A percentile compares a stretch with the other conserved stretches of the same genome.
These are phyloP conservation scores for Catharus bicknelli DNA, from an alignment of 2,113 vertebrate species.

Conservation along the genomic window DNA sequence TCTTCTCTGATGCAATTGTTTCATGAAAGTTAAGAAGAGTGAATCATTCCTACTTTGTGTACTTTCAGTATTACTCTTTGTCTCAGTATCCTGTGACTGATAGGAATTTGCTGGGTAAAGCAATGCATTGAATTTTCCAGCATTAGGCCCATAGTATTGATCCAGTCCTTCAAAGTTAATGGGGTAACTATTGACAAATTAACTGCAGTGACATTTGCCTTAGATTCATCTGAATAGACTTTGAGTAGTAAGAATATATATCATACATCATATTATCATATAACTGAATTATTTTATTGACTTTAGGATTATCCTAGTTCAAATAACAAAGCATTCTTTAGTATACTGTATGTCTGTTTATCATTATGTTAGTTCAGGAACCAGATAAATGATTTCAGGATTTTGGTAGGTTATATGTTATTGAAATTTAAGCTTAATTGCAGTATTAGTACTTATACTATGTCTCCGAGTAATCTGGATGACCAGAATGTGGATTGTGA, in stretches of 20 bases:
- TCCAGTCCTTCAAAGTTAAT: not conserved
- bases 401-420: not conserved
- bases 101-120: not conserved
- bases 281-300: not conserved
- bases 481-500: not conserved
- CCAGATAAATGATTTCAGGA: not conserved
- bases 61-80: not conserved
- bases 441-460: not conserved
- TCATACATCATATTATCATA: not conserved
- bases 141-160: not conserved
- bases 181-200: not conserved
- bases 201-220: not conserved
- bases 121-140: not conserved
- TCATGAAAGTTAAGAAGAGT: not conserved
- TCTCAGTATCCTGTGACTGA: not conserved
- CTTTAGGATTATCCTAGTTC: not conserved
- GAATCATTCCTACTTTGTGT: not conserved
- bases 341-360: not conserved
- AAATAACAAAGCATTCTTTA: not conserved
- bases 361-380: not conserved
- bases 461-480: not conserved
- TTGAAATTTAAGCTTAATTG: not conserved
- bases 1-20: not conserved
- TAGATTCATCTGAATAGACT: not conserved
- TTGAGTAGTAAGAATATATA: not conserved